These are phyloP conservation scores for Crotalus tigris DNA, from an alignment of 2,113 vertebrate species.

Conservation along the genomic window DNA sequence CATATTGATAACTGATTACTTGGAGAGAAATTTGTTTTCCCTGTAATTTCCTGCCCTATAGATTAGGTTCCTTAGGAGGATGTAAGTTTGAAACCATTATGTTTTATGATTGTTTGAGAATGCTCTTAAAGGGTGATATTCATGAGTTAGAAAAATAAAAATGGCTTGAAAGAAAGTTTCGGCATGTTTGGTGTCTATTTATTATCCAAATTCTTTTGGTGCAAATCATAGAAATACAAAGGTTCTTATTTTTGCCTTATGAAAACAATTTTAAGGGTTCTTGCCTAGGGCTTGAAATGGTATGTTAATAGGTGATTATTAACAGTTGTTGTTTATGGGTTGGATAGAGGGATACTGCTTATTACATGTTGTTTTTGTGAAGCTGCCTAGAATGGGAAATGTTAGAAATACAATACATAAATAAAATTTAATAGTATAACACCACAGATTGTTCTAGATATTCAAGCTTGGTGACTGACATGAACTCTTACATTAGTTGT, in stretches of 20 bases:
- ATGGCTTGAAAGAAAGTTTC: not conserved
- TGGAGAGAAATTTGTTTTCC: not conserved
- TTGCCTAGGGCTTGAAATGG: not conserved
- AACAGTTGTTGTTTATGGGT: not conserved
- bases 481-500: not conserved
- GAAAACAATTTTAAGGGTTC: not conserved
- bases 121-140: slow-evolving; percentile 42
- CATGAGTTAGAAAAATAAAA: slow-evolving; percentile 63
- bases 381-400: not conserved
- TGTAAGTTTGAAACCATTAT: slow-evolving; percentile 23
- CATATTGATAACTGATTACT: not conserved
- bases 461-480: not conserved
- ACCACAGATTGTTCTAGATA: not conserved
- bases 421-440: not conserved
- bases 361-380: not conserved
- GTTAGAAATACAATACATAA: not conserved
- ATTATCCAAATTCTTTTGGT: slow-evolving; percentile 35
- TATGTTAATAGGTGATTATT: not conserved
- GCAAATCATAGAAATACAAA: not conserved
- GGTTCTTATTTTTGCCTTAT: not conserved
- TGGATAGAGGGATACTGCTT: not conserved
- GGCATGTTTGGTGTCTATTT: slow-evolving; percentile 11
- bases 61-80: slow-evolving; percentile 5
- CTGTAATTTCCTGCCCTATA: slow-evolving; percentile 11
- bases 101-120: slow-evolving; percentile 37